Conservation (phyloP, 1,140 invertebrate genomes). For the Bombus waltoni region DNA sequence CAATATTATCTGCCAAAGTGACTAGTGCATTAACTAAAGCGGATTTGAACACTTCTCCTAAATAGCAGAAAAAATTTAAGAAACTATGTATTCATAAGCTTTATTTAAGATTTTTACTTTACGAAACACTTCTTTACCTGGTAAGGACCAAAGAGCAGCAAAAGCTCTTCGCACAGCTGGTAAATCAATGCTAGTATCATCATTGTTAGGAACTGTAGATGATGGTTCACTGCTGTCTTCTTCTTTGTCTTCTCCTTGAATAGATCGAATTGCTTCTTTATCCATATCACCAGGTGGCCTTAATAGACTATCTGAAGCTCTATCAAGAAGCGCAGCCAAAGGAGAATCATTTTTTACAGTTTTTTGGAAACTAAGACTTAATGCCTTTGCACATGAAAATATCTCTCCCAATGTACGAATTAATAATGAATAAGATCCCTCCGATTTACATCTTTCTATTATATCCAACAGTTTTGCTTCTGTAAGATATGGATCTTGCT, state of each 20-base stretch:
- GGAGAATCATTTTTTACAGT: constrained; percentile 80
- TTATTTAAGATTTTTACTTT: not conserved
- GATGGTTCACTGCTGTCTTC: constrained; percentile 87
- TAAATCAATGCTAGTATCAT: constrained; percentile 84
- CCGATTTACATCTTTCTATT: constrained; percentile 86
- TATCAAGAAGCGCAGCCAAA: constrained; percentile 81
- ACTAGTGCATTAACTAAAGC: constrained; percentile 92
- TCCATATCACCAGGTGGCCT: constrained; percentile 82
- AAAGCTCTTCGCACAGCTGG: constrained; percentile 86
- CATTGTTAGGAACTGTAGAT: constrained; percentile 81
- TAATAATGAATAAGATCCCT: constrained; percentile 86
- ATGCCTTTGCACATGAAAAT: constrained; percentile 87
- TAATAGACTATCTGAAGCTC: constrained; percentile 78
- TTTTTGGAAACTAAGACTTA: constrained; percentile 88
- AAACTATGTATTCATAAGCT: not conserved
- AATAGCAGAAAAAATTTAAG: constrained; percentile 26
- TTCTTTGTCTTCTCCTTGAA: constrained; percentile 94
- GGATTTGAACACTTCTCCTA: constrained; percentile 85
- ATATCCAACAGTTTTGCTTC: constrained; percentile 87
- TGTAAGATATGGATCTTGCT: constrained; percentile 84
- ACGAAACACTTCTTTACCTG: constrained; percentile 73
- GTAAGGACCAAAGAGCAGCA: constrained; percentile 82
- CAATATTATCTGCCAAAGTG: constrained; percentile 88
- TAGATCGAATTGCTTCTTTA: constrained; percentile 87
- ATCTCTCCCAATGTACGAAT: constrained; percentile 88